These are phyloP conservation scores for Spodoptera frugiperda DNA, from an alignment of 1,140 invertebrate genomes.

Conservation along the genomic window DNA sequence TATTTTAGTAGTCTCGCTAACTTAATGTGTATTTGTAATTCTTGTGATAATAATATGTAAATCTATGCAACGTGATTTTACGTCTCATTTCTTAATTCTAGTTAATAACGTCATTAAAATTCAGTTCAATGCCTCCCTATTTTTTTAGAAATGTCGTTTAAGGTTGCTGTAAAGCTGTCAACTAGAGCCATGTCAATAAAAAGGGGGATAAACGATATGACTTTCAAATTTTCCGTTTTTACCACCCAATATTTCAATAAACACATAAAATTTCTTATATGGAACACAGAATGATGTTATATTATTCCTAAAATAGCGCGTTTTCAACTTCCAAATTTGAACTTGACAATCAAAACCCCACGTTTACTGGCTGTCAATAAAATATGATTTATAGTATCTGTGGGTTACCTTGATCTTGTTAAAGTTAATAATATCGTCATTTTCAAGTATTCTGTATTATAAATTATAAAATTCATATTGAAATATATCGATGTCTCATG, in stretches of 20 bases:
- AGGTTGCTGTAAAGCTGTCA: neutral
- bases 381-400: constrained; percentile 30
- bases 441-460: neutral
- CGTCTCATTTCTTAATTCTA: too few relatives aligned
- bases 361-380: constrained; percentile 35
- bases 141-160: too few relatives aligned
- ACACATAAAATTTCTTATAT: constrained; percentile 1
- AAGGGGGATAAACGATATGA: neutral
- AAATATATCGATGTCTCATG: neutral
- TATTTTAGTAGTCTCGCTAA: too few relatives aligned
- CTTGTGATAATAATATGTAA: too few relatives aligned
- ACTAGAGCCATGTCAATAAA: neutral
- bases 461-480: constrained; percentile 4
- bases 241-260: neutral
- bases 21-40: too few relatives aligned
- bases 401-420: constrained; percentile 39
- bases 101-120: too few relatives aligned
- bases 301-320: constrained; percentile 22
- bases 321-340: constrained; percentile 33
- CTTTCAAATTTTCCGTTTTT: neutral
- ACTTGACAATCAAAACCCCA: constrained; percentile 34
- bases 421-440: constrained; percentile 35
- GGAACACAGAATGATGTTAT: constrained; percentile 2
- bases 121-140: too few relatives aligned
- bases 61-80: too few relatives aligned